A percentile compares a stretch with the other conserved stretches of the same genome.
phyloP scores from a whole-genome alignment of 2,888 invertebrate species.

The Platycnemis pennipes region DNA sequence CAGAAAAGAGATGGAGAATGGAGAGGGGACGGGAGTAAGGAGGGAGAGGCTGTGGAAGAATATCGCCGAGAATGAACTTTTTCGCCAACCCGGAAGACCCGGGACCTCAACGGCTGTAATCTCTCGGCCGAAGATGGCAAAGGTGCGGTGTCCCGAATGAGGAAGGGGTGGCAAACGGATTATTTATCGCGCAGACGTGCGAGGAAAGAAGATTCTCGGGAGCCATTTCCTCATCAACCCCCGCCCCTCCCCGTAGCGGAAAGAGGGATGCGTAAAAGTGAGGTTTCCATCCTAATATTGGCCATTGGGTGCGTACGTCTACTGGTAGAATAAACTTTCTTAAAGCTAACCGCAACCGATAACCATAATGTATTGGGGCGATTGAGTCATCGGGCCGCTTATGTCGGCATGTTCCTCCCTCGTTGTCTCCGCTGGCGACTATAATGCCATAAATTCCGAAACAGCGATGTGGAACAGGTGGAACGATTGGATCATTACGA shows the following conservation, averaged over 20 bases:
- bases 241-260: neutral
- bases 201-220: neutral
- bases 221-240: neutral
- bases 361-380: neutral
- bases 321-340: neutral
- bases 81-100: neutral
- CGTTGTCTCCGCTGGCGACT: too few relatives aligned
- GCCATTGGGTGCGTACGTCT: neutral
- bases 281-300: neutral
- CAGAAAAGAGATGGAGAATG: neutral
- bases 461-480: too few relatives aligned
- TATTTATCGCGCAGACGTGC: neutral
- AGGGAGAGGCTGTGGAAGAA: neutral
- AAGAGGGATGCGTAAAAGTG: neutral
- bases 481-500: too few relatives aligned
- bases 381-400: neutral
- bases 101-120: neutral
- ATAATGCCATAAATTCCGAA: too few relatives aligned
- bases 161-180: neutral
- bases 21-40: neutral
- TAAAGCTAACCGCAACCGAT: neutral
- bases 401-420: too few relatives aligned
- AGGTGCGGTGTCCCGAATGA: neutral
- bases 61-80: neutral
- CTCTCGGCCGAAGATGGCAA: neutral